Evolutionary conservation across 2,888 invertebrate genomes (phyloP), one percentile per base, ranked within the genome.

Genomic region (Aporophyla lueneburgensis): DNA sequence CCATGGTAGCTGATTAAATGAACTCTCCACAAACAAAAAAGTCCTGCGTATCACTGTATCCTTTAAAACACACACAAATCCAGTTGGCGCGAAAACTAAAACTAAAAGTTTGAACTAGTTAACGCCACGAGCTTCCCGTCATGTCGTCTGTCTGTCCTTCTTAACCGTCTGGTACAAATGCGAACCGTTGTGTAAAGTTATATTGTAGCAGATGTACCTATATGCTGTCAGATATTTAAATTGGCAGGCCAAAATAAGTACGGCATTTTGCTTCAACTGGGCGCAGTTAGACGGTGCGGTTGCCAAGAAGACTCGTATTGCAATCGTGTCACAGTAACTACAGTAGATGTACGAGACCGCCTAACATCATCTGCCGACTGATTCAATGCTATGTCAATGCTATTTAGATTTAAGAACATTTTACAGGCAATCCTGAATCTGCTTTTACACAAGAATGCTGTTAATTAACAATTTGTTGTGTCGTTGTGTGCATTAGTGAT

Each of bases 201-300:
- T 90, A 89, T 86, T 88, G 84, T 88, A 88, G 76, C 86, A 90
- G 86, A 89, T 91, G 86, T 91, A 90, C 78, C 84, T 92, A 91
- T 89, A 91, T 87, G 88, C 81, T 89, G 91, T 92, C 90, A 89
- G 93, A 92, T 92, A 93, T 95, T 93, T 94, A 93, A 96, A 95
- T 96, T 96, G 96, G 96, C 96, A 95, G 91, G 94, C 96, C 96
- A 95, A 96, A 96, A 96, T 96, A 96, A 97, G 96, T 96, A 88
- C 96, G 96, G 92, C 96, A 96, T 96, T 96, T 96, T 91, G 96
- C 96, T 96, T 93, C 90, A 95, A 94, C 96, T 96, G 96, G 96
- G 96, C 93, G 91, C 94, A 91, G 91, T 87, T 80, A 84, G 88
- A 85, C 86, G 89, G 86, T 86, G 89, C 88, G 87, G 94, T 87